Conservation (phyloP, 2,888 invertebrate species). For the Eretmocerus hayati region DNA sequence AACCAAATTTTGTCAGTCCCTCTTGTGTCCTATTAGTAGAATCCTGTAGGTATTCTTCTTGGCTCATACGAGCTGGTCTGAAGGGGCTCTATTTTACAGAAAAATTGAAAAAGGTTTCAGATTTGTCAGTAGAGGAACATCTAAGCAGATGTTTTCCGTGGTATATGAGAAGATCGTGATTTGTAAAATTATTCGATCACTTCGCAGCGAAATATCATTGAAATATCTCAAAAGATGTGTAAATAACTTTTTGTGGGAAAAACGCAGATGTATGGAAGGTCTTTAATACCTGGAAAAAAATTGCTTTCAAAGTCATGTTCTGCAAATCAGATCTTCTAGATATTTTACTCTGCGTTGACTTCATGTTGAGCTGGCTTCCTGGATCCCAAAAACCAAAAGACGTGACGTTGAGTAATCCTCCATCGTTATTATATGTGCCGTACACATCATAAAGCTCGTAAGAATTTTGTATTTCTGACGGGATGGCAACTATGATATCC, state of each 20-base stretch:
- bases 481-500: slow-evolving; percentile 2
- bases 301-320: slow-evolving; percentile 21
- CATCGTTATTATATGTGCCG: slow-evolving; percentile 27
- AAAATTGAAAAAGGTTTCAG: not conserved
- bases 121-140: too few species aligned
- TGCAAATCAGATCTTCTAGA: slow-evolving; percentile 17
- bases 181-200: too few species aligned
- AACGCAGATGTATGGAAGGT: too few species aligned
- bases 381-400: slow-evolving; percentile 25
- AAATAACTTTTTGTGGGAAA: too few species aligned
- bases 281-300: slow-evolving; percentile 1
- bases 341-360: slow-evolving; percentile 10
- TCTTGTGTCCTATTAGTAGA: slow-evolving; percentile 1
- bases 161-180: too few species aligned
- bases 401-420: slow-evolving; percentile 26
- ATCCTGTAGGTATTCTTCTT: slow-evolving; percentile 14
- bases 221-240: too few species aligned
- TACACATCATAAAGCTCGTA: slow-evolving; percentile 28
- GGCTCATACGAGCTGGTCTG: not conserved
- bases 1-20: slow-evolving; percentile 12
- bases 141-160: too few species aligned
- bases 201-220: too few species aligned
- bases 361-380: slow-evolving; percentile 1
- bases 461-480: not conserved
- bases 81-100: not conserved